phyloP scores from a whole-genome alignment of 2,888 invertebrate genomes.

The Nysson spinosus region DNA sequence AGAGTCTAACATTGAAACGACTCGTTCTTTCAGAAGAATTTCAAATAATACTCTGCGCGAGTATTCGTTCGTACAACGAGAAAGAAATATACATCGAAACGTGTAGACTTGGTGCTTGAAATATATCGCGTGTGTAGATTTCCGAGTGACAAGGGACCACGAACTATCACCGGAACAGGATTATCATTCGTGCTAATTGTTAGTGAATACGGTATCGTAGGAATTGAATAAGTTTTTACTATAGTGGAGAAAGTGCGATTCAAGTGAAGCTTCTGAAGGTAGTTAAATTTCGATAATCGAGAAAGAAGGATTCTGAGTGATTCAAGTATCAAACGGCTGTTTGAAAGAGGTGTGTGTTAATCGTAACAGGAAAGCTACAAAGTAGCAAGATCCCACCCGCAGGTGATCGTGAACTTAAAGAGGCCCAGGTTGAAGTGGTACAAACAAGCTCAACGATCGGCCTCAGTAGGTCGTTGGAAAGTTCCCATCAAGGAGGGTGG shows the following conservation, averaged over 20 bases:
- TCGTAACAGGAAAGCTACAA: constrained; percentile 28
- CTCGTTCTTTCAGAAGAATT: background rate
- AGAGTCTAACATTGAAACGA: background rate
- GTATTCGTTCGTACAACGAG: background rate
- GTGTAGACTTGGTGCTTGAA: background rate
- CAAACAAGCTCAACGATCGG: constrained; percentile 60
- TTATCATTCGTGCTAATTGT: no score
- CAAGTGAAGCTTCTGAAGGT: constrained; percentile 40
- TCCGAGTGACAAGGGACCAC: background rate
- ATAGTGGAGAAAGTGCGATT: constrained; percentile 4
- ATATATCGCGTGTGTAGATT: background rate
- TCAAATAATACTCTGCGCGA: background rate
- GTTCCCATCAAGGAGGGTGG: constrained; percentile 60
- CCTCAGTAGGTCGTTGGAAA: constrained; percentile 58
- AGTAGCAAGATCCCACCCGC: constrained; percentile 71
- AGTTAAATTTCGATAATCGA: background rate
- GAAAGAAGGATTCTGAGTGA: background rate
- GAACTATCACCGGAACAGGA: no score
- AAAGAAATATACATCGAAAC: background rate
- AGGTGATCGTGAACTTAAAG: constrained; percentile 61
- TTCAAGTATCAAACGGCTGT: background rate
- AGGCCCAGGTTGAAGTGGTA: constrained; percentile 61
- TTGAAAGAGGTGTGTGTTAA: background rate
- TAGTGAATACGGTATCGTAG: background rate
- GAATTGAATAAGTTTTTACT: no score